These are phyloP conservation scores for Lineus longissimus DNA, from an alignment of 1,140 invertebrate species.

Conservation along the genomic window DNA sequence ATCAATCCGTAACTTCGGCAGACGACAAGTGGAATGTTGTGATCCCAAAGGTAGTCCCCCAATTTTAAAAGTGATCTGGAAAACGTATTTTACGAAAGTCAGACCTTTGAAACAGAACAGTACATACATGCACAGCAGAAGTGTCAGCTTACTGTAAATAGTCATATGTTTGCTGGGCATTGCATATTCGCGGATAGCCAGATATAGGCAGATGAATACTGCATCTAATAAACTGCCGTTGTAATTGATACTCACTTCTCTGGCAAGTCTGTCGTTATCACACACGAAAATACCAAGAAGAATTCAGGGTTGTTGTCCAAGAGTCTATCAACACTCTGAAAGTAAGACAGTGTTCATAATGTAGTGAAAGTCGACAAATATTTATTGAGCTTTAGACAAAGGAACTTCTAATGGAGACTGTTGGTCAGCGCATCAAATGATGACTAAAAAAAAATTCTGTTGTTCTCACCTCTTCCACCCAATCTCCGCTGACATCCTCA, in stretches of 20 bases:
- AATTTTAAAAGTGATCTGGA: constrained; percentile 67
- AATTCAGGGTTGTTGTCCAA: constrained; percentile 21
- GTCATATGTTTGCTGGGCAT: too few relatives aligned
- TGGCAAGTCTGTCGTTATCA: not conserved
- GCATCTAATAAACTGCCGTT: not conserved
- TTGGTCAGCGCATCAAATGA: too few relatives aligned
- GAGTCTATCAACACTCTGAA: not conserved
- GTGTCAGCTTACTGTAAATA: too few relatives aligned
- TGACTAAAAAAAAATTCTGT: too few relatives aligned
- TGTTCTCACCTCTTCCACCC: constrained; percentile 83
- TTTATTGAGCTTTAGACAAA: too few relatives aligned
- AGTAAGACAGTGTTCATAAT: too few relatives aligned
- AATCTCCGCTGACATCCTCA: constrained; percentile 86
- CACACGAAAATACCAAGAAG: constrained; percentile 5
- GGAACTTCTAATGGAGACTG: too few relatives aligned
- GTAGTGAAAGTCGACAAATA: too few relatives aligned
- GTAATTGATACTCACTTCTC: not conserved
- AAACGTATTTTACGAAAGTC: constrained; percentile 30
- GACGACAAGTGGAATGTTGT: constrained; percentile 78
- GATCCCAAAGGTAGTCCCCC: constrained; percentile 78
- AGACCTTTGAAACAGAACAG: constrained; percentile 6
- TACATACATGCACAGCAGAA: too few relatives aligned
- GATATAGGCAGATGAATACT: too few relatives aligned
- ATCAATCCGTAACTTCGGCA: constrained; percentile 88
- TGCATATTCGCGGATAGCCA: too few relatives aligned